phyloP scores from a whole-genome alignment of 2,888 invertebrate genomes.

The Polydrusus cervinus region DNA sequence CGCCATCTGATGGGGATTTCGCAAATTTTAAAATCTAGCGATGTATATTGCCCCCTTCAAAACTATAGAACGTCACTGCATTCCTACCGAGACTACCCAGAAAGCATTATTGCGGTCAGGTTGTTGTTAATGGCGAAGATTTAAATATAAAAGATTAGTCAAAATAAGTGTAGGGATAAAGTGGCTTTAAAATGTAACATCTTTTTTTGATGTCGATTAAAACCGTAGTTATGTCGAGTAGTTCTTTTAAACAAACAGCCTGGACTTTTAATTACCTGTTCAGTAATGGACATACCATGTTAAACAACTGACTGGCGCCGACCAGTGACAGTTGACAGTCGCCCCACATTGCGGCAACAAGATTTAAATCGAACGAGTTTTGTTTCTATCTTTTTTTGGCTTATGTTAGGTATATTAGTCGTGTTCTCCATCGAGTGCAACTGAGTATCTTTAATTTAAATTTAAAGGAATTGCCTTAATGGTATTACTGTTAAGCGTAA shows the following conservation, averaged over 20 bases:
- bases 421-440: conserved; percentile 43
- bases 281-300: conserved; percentile 73
- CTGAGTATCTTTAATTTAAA: conserved; percentile 49
- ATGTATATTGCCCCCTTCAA: no score
- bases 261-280: conserved; percentile 72
- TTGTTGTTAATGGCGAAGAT: conserved; percentile 52
- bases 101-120: conserved; percentile 33
- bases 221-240: conserved; percentile 69
- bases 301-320: conserved; percentile 70
- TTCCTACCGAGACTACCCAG: conserved; percentile 24
- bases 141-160: conserved; percentile 57
- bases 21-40: neutral
- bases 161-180: conserved; percentile 58
- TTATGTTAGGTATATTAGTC: conserved; percentile 36
- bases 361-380: conserved; percentile 50
- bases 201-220: conserved; percentile 66
- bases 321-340: conserved; percentile 68
- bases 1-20: neutral
- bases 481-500: conserved; percentile 51
- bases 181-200: conserved; percentile 59
- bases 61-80: neutral
- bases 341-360: conserved; percentile 66
- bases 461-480: conserved; percentile 52
- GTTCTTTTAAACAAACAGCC: conserved; percentile 68
- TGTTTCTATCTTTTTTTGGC: conserved; percentile 40